Base-by-base conservation (phyloP, 2,113 vertebrate species). In the Platysternon megacephalum region DNA sequence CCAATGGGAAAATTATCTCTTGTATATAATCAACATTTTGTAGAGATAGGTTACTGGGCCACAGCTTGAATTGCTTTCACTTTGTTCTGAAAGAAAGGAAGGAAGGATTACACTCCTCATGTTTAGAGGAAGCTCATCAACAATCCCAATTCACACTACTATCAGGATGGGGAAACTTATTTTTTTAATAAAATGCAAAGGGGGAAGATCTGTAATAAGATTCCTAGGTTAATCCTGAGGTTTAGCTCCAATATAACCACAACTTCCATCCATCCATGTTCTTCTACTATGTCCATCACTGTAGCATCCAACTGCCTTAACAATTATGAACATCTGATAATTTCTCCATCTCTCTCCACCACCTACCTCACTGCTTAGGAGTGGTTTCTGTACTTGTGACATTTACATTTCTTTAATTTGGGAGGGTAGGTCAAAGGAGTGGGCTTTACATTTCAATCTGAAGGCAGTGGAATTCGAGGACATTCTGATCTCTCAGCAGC, bases 1-100 rank as follows among this genome's bases (percentile, higher is more conserved):
- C 78, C 80, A 92, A 88, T 12, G 86, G 81, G 81, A 96, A 91
- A 44, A 48, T 93, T 61, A 61, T 1, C 2, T 82, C 89, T 55
- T 61, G 51, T 24, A 52, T 88, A 82, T 78, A 91, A 17, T 29
- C 81, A 72, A 56, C 48, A 44, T 39, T 78, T 53, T 88, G 84
- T 3, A 88, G 39, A 82, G 61, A 86, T 72, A 84, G 89, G 55
- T 89, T 94, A 80, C 92, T 56, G 89, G 53, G 44, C 26, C 91
- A 95, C 39, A 89, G 72, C 56, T 88, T 86, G 32, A 91, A 93
- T 72, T 95, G 61, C 84, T 93, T 35, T 93, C 52, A 53, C 93
- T 94, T 92, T 88, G 2, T 32, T 80, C 53, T 16, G 42, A 92
- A 95, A 95, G 44, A 93, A 21, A 52, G 24, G 24, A 96, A 88